Evolutionary conservation across 2,797 vertebrate genomes (phyloP), one percentile per base, ranked within the genome.

Genomic region (Mus caroli): DNA sequence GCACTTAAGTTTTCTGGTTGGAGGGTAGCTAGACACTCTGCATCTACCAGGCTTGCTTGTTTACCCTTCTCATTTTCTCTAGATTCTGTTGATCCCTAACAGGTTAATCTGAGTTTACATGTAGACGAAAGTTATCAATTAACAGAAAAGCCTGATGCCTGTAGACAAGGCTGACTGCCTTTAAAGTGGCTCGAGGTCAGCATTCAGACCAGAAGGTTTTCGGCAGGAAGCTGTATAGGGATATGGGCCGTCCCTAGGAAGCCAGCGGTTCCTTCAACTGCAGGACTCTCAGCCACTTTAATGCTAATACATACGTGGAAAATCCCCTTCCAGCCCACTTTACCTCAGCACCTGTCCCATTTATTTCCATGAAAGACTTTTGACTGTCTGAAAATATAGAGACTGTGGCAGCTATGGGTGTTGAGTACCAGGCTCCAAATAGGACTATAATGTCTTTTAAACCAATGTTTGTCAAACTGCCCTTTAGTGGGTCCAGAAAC

Each of bases 71-170:
- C 50, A 43, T 26, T 52, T 76, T 76, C 26, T 43, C 50, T 20
- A 90, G 50, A 89, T 67, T 87, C 69, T 76, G 78, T 83, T 96
- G 73, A 84, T 94, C 89, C 94, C 92, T 92, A 93, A 94, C 54
- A 86, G 86, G 76, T 82, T 92, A 56, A 93, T 95, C 82, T 88
- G 86, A 95, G 92, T 92, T 93, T 96, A 83, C 94, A 78, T 93
- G 96, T 92, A 96, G 92, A 52, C 73, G 78, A 50, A 85, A 88
- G 96, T 96, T 97, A 97, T 20, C 50, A 91, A 94, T 96, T 97
- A 95, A 97, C 88, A 94, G 85, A 60, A 90, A 94, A 94, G 60
- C 78, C 79, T 97, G 92, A 84, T 90, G 79, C 92, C 69, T 75
- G 60, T 67, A 64, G 92, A 82, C 60, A 56, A 60, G 46, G 88